Conservation (phyloP, 1,140 invertebrate species). For the Globodera rostochiensis region DNA sequence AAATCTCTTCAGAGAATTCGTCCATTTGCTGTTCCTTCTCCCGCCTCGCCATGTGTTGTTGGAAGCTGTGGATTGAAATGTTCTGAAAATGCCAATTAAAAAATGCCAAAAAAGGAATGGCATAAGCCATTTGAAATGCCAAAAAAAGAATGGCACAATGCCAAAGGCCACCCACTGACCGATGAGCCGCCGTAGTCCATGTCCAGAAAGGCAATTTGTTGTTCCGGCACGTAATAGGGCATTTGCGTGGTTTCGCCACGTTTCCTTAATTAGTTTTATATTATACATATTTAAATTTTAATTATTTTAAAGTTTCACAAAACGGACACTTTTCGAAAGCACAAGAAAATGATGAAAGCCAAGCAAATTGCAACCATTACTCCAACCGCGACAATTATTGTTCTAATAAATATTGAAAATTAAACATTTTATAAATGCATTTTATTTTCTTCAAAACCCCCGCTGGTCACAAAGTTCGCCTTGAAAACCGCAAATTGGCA, state of each 20-base stretch:
- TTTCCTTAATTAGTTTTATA: conserved; percentile 23
- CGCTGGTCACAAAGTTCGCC: conserved; percentile 54
- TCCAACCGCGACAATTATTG: conserved; percentile 21
- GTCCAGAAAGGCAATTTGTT: conserved; percentile 46
- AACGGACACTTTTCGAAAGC: conserved; percentile 48
- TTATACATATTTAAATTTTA: conserved; percentile 8
- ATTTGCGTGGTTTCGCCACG: conserved; percentile 50
- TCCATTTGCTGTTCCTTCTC: background rate
- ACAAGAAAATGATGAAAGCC: conserved; percentile 51
- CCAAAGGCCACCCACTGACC: conserved; percentile 3
- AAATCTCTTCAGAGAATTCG: background rate
- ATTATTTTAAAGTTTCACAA: conserved; percentile 19
- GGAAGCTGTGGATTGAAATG: conserved; percentile 41
- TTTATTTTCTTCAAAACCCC: conserved; percentile 33
- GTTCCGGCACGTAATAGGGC: conserved; percentile 49
- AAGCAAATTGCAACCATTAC: conserved; percentile 46
- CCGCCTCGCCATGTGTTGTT: conserved; percentile 24
- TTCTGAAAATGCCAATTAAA: conserved; percentile 22
- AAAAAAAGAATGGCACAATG: no score
- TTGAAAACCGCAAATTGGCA: conserved; percentile 45
- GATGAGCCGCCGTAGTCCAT: conserved; percentile 44
- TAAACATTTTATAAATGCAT: conserved; percentile 3
- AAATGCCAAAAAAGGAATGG: no score
- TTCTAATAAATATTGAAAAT: conserved; percentile 3
- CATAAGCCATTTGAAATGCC: background rate